A percentile compares a stretch with the other conserved stretches of the same genome.
Evolutionary conservation across 1,140 invertebrate species (phyloP).

Genomic region (Eurosta solidaginis): DNA sequence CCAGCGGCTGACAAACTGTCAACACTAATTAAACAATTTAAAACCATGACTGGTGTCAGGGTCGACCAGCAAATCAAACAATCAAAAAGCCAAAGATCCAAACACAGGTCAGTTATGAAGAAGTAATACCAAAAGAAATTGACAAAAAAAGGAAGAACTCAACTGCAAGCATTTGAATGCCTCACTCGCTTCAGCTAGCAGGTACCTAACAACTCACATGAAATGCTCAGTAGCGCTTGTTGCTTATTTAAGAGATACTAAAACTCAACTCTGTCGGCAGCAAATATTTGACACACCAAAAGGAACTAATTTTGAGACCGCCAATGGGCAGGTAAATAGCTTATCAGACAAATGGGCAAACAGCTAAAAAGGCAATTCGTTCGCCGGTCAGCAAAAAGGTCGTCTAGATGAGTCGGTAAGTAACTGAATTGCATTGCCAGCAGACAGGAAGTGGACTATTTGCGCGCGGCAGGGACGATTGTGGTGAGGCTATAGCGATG

Average conservation of each 20-base stretch:
- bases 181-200: not conserved
- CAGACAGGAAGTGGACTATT: conserved; percentile 15
- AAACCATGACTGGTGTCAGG: not conserved
- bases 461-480: not conserved
- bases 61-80: too few relatives aligned
- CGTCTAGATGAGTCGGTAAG: not conserved
- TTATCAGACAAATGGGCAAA: not conserved
- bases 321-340: not conserved
- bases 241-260: not conserved
- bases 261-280: not conserved
- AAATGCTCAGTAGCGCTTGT: not conserved
- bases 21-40: not conserved
- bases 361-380: not conserved
- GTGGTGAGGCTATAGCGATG: too few relatives aligned
- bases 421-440: not conserved
- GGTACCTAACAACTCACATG: too few relatives aligned
- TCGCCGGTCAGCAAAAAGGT: not conserved
- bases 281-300: conserved; percentile 5
- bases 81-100: too few relatives aligned
- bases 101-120: too few relatives aligned
- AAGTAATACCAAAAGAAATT: not conserved
- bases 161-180: not conserved
- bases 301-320: not conserved
- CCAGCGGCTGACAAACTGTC: not conserved
- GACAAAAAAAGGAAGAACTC: not conserved